Evolutionary conservation across 2,797 vertebrate genomes (phyloP), one percentile per base, ranked within the genome.

Genomic region (Labroides dimidiatus): DNA sequence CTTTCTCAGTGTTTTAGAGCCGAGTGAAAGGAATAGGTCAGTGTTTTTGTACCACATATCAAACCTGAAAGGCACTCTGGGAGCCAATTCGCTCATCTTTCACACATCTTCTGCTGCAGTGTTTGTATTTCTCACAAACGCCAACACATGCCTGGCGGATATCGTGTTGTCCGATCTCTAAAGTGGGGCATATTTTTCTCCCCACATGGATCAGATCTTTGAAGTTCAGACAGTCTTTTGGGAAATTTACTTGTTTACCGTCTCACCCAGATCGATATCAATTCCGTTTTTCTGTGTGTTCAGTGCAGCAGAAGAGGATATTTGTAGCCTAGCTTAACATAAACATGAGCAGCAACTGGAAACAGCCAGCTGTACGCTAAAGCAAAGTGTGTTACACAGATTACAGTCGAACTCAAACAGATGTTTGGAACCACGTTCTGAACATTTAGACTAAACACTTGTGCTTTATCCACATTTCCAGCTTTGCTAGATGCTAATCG

Each of bases 181-280:
- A 24, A 42, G 9, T 23, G n/a, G 12, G 37, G 43, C 49, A 48
- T 50, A 64, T 65, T 81, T 78, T 72, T 69, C 66, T 80, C 66
- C 69, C 69, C 48, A 70, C 52, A 30, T 60, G 75, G 57, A 39
- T 82, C 41, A 61, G 65, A 72, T 78, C 39, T 75, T 68, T 82
- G 73, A 73, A 68, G 76, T 85, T 89, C 74, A 86, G 56, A 27
- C 69, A 64, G 19, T 72, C 69, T 71, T 81, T 82, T 80, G 66
- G 73, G 75, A 68, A 79, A 75, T 68, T 54, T 58, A 62, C 58
- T 85, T 86, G 72, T 89, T 88, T 84, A 81, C 60, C 69, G 16
- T 64, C 61, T 47, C 30, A 15, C 61, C 5, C 19, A 52, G 86
- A 84, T 87, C 84, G 54, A 87, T 87, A 85, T 75, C 78, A 72